These are phyloP conservation scores for Poliocrania exsul DNA, from an alignment of 2,797 vertebrate species.

Conservation along the genomic window DNA sequence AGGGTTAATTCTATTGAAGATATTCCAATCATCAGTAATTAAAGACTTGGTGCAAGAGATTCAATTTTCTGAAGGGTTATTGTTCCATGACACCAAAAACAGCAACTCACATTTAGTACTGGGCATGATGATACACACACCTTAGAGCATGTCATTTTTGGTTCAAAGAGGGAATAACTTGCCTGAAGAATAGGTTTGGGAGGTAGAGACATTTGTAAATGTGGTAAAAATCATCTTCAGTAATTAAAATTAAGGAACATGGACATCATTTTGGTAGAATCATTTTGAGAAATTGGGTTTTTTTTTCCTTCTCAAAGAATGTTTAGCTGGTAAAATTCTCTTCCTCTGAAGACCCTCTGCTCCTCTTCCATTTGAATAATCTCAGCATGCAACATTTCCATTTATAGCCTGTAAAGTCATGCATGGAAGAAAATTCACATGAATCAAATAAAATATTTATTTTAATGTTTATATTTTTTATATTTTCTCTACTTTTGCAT, in stretches of 20 bases:
- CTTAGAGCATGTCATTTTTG: not conserved
- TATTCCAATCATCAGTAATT: not conserved
- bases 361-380: not conserved
- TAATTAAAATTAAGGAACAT: not conserved
- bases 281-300: not conserved
- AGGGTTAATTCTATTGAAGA: not conserved
- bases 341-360: not conserved
- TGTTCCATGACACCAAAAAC: not conserved
- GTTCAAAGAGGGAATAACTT: not conserved
- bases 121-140: not conserved
- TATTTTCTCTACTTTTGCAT: not conserved
- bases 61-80: not conserved
- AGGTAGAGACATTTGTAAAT: not conserved
- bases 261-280: not conserved
- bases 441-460: not conserved
- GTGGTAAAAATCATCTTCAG: not conserved
- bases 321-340: not conserved
- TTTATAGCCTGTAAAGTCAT: not conserved
- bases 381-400: not conserved
- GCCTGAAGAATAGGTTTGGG: not conserved
- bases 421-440: not conserved
- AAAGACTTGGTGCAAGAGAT: not conserved
- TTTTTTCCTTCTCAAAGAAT: not conserved
- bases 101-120: not conserved
- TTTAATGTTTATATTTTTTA: not conserved